A percentile compares a stretch with the other conserved stretches of the same genome.
phyloP scores from a whole-genome alignment of 2,888 invertebrate species.

The Spodoptera littoralis region DNA sequence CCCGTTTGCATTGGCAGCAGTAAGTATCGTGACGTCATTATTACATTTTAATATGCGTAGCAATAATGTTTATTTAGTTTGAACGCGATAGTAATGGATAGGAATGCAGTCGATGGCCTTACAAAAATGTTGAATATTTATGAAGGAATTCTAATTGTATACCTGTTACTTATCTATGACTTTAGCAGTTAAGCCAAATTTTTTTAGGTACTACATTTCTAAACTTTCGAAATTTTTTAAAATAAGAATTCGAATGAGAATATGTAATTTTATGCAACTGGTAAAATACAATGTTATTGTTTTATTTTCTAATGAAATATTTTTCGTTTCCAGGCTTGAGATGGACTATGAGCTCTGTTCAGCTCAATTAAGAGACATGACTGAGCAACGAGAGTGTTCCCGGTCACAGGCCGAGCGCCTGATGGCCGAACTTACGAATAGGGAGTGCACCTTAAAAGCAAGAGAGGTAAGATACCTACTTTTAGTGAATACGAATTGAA shows the following conservation, averaged over 20 bases:
- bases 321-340: constrained; percentile 82
- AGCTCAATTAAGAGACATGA: constrained; percentile 89
- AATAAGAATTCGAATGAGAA: no score
- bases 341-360: constrained; percentile 90
- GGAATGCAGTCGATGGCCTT: not conserved
- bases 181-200: no score
- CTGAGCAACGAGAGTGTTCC: constrained; percentile 88
- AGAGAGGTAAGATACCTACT: constrained; percentile 81
- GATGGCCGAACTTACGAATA: constrained; percentile 75
- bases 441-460: constrained; percentile 85
- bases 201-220: no score
- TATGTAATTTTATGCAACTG: no score
- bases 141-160: not conserved
- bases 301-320: no score
- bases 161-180: no score
- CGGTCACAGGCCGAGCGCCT: constrained; percentile 84
- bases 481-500: no score
- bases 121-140: not conserved
- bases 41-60: constrained; percentile 16
- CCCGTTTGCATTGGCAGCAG: constrained; percentile 90
- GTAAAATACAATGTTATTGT: no score
- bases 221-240: no score
- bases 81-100: constrained; percentile 1
- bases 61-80: constrained; percentile 5
- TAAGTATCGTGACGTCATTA: constrained; percentile 64